Percentiles rank a stretch among this genome's conserved stretches.
Conservation (phyloP, 1,140 invertebrate species). For the Drosophila oshimai region DNA sequence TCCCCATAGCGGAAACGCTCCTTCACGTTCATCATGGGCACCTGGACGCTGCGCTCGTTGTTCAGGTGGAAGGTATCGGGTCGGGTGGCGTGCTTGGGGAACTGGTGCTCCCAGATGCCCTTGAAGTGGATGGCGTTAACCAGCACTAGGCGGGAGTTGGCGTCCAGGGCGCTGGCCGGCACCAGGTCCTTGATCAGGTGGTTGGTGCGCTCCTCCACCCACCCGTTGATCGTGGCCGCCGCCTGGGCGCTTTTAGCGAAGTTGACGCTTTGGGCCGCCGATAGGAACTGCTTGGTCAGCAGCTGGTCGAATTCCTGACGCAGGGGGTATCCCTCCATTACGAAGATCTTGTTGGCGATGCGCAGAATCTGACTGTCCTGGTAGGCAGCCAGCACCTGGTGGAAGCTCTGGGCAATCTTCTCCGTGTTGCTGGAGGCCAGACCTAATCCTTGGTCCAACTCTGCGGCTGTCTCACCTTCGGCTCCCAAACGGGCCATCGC, state of each 20-base stretch:
- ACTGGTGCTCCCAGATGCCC: conserved; percentile 68
- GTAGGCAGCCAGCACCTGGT: conserved; percentile 50
- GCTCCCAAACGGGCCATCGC: conserved; percentile 85
- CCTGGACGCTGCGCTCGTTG: conserved; percentile 52
- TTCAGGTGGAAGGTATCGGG: conserved; percentile 57
- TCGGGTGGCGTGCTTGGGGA: conserved; percentile 38
- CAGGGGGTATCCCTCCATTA: conserved; percentile 54
- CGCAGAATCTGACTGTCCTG: conserved; percentile 57
- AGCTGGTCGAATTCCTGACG: conserved; percentile 50
- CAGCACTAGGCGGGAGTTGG: conserved; percentile 83
- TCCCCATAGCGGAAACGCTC: conserved; percentile 60
- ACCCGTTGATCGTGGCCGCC: conserved; percentile 84
- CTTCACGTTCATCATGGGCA: conserved; percentile 84
- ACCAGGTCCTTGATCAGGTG: conserved; percentile 85
- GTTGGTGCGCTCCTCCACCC: conserved; percentile 85
- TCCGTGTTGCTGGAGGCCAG: conserved; percentile 60
- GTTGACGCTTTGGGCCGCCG: conserved; percentile 82
- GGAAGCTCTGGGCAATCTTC: conserved; percentile 56
- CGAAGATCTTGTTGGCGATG: conserved; percentile 77
- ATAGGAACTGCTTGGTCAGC: conserved; percentile 61
- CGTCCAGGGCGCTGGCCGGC: conserved; percentile 52
- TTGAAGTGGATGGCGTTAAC: conserved; percentile 88
- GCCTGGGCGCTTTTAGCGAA: conserved; percentile 80
- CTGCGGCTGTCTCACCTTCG: conserved; percentile 83
- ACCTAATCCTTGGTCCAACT: conserved; percentile 83